Conservation (phyloP, 2,113 vertebrate genomes). For the Mellivora capensis region DNA sequence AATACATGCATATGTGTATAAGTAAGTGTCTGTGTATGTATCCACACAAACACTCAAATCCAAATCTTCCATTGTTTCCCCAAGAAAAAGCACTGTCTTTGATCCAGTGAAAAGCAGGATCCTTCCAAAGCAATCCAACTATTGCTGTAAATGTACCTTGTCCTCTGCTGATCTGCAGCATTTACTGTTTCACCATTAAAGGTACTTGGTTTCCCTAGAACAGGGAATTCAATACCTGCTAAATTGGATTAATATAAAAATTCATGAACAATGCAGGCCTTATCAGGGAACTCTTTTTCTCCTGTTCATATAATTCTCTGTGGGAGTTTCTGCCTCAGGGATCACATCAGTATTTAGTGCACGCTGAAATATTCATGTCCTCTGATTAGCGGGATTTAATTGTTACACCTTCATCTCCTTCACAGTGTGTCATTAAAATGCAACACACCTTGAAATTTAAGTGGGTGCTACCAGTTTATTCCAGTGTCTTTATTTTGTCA, state of each 20-base stretch:
- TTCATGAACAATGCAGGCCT: conserved; percentile 36
- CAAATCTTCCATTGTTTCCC: not conserved
- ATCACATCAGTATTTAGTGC: conserved; percentile 5
- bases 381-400: conserved; percentile 57
- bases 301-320: not conserved
- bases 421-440: conserved; percentile 28
- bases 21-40: fast-evolving
- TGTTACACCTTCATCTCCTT: conserved; percentile 35
- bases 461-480: not conserved
- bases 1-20: not conserved
- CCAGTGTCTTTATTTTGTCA: not conserved
- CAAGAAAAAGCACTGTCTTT: not conserved
- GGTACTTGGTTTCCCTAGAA: conserved; percentile 38
- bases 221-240: conserved; percentile 32
- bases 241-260: conserved; percentile 46
- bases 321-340: not conserved
- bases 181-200: conserved; percentile 38
- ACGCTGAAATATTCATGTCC: conserved; percentile 50
- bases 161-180: not conserved
- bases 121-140: not conserved
- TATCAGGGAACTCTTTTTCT: conserved; percentile 23
- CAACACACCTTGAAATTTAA: conserved; percentile 49
- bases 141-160: not conserved
- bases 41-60: not conserved
- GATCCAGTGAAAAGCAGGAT: not conserved